Evolutionary conservation across 2,888 invertebrate species (phyloP), one percentile per base, ranked within the genome.

Genomic region (Automeris io): DNA sequence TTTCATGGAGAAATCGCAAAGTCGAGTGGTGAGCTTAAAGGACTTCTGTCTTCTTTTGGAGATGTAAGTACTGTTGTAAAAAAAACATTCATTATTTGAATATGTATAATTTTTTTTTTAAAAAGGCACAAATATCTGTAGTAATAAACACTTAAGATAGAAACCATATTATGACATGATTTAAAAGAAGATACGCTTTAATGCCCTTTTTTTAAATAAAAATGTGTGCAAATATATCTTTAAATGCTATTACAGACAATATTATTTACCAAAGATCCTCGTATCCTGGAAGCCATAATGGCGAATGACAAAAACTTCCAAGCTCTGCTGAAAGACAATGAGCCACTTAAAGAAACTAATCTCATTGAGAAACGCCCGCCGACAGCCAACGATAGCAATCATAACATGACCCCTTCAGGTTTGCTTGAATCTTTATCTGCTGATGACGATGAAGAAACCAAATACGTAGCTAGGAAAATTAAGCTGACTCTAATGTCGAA

Each of bases 1-100:
- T 95, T 95, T 73, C 89, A 90, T 54, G 95, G 95, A 1, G 95
- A 95, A 77, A 93, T 95, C 39, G 92, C 93, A 0, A 87, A 92
- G 53, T 92, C 95, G 4, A 92, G 91, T 60, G 95, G 95, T 2
- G 92, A 91, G 39, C 88, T 93, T 13, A 88, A 89, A 39, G 93
- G 93, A 21, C 88, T 89, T 5, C 87, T 92, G 18, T 88, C 91
- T 43, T 89, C 92, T 5, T 91, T 92, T 66, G 92, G 92, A 32
- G 92, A 92, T 70, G 92, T 92, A 66, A 83, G 89, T 79, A 40
- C 39, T 3, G 5, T 18, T 8, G 2, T 13, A 34, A 16, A 6
- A 12, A 31, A 24, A 18, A 4, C 5, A 4, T 16, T 11, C 18
- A 9, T 8, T 37, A 7, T 8, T 33, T 18, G 33, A 24, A 11